Evolutionary conservation across 2,888 invertebrate genomes (phyloP).

Genomic region (Terebella lapidaria): DNA sequence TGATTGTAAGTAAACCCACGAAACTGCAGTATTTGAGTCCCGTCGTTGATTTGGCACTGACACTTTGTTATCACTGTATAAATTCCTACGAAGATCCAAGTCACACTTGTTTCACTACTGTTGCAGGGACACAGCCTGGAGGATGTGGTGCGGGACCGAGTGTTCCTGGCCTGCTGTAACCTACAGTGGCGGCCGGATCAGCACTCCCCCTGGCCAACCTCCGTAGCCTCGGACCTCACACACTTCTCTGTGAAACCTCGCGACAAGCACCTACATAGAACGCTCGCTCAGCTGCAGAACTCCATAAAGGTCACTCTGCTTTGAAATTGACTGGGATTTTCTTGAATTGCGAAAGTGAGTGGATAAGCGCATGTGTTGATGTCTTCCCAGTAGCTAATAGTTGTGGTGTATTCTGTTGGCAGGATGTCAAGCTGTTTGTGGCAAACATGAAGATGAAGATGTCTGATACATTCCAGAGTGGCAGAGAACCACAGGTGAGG

Average conservation of each 20-base stretch:
- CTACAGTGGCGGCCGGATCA: not conserved
- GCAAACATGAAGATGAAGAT: not conserved
- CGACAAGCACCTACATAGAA: not conserved
- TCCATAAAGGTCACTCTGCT: not conserved
- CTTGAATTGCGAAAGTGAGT: too few relatives aligned
- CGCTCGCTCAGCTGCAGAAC: not conserved
- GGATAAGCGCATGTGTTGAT: too few relatives aligned
- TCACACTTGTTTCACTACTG: too few relatives aligned
- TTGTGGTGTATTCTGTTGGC: not conserved
- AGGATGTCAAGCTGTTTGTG: not conserved
- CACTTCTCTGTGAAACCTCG: not conserved
- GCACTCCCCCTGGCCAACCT: not conserved
- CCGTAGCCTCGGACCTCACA: not conserved
- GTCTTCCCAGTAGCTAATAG: not conserved
- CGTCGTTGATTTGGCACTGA: not conserved
- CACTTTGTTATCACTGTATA: too few relatives aligned
- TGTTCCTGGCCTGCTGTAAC: not conserved
- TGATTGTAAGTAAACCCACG: constrained; percentile 37
- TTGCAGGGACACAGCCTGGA: not conserved
- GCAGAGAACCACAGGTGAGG: not conserved
- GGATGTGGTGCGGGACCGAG: not conserved
- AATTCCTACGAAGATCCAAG: too few relatives aligned
- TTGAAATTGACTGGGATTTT: too few relatives aligned
- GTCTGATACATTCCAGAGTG: not conserved
- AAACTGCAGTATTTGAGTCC: not conserved